Evolutionary conservation across 1,140 invertebrate species (phyloP).

Genomic region (Orchesella cincta): DNA sequence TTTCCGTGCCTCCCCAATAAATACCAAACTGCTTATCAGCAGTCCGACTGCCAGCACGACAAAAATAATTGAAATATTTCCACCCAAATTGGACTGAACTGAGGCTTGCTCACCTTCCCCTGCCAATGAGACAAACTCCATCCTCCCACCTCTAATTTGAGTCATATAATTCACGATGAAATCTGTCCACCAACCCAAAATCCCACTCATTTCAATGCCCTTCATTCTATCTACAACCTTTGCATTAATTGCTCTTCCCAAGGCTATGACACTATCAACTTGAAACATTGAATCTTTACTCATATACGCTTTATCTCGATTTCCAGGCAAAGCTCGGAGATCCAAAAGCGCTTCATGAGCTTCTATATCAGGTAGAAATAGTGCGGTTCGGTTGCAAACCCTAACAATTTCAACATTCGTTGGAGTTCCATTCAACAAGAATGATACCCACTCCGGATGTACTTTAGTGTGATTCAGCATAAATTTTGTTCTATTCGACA

Average conservation of each 20-base stretch:
- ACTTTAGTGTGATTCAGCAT: not conserved
- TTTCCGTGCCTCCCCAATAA: too few species aligned
- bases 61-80: too few species aligned
- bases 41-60: too few species aligned
- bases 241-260: not conserved
- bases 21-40: too few species aligned
- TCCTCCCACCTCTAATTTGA: too few species aligned
- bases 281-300: not conserved
- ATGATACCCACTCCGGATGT: not conserved
- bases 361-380: not conserved
- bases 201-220: not conserved
- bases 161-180: not conserved
- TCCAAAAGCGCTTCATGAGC: too few species aligned
- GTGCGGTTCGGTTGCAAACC: not conserved
- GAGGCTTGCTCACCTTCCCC: too few species aligned
- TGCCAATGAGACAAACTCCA: too few species aligned
- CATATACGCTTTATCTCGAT: not conserved
- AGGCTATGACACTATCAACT: not conserved
- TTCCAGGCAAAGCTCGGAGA: not conserved
- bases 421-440: not conserved
- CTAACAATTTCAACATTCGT: not conserved
- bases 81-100: too few species aligned
- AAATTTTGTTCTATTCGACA: too few species aligned
- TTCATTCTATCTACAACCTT: not conserved
- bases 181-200: not conserved